phyloP scores from a whole-genome alignment of 2,113 vertebrate species.

The Coreoperca whiteheadi region DNA sequence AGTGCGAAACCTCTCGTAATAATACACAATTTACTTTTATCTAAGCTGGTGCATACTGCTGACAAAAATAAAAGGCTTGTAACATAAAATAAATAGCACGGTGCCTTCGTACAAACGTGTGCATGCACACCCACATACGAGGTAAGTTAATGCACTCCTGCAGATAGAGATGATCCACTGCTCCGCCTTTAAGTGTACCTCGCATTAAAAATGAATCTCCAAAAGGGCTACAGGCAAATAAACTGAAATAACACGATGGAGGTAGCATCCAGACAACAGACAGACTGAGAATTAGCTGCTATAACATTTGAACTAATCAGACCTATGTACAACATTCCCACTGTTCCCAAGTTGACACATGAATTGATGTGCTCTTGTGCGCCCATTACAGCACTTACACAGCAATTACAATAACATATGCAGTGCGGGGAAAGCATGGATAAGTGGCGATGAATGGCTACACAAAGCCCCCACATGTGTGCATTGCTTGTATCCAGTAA shows the following conservation, averaged over 20 bases:
- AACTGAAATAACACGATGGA: slow-evolving; percentile 45
- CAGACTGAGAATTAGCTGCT: slow-evolving; percentile 16
- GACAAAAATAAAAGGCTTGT: slow-evolving; percentile 47
- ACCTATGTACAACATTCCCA: slow-evolving; percentile 31
- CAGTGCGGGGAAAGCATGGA: slow-evolving; percentile 18
- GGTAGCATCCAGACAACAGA: slow-evolving; percentile 5
- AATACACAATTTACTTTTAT: slow-evolving; percentile 63
- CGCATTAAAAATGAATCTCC: slow-evolving; percentile 64
- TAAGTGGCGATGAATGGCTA: slow-evolving; percentile 39
- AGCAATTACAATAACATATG: slow-evolving; percentile 55
- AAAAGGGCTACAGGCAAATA: slow-evolving; percentile 54
- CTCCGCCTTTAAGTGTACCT: slow-evolving; percentile 50
- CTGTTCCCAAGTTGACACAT: slow-evolving; percentile 34
- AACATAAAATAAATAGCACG: slow-evolving; percentile 49
- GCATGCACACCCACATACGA: slow-evolving; percentile 7
- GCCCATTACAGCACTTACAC: slow-evolving; percentile 47
- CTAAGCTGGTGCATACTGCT: slow-evolving; percentile 27
- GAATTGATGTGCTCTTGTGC: slow-evolving; percentile 25
- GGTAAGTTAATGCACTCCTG: slow-evolving; percentile 53
- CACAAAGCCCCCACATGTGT: slow-evolving; percentile 53
- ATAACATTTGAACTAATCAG: slow-evolving; percentile 56
- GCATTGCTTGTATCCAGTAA: slow-evolving; percentile 43
- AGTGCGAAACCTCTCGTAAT: slow-evolving; percentile 43
- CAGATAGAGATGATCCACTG: slow-evolving; percentile 46
- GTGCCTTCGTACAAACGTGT: slow-evolving; percentile 7